Evolutionary conservation across 2,797 vertebrate species (phyloP).

Genomic region (Mormyrus proboscirostris): DNA sequence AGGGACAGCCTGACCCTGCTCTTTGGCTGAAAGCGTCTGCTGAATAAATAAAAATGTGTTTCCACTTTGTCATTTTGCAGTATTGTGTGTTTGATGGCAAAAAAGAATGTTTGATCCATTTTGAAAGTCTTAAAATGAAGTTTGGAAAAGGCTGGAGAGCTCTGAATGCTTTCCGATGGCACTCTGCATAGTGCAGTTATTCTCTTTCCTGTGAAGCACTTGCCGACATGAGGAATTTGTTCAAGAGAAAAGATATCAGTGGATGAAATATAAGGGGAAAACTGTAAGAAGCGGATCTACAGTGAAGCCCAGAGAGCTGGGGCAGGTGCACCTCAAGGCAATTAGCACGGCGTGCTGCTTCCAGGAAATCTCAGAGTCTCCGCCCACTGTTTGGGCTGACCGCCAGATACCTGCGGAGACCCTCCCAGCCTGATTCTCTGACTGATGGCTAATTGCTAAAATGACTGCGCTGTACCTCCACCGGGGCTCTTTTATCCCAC

Average conservation of each 20-base stretch:
- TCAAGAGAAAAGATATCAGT: conserved; percentile 29
- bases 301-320: conserved; percentile 35
- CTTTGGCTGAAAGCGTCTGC: neutral
- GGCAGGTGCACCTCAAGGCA: conserved; percentile 46
- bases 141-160: neutral
- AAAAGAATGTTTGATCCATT: neutral
- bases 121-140: neutral
- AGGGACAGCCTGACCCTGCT: neutral
- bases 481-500: neutral
- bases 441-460: conserved; percentile 46
- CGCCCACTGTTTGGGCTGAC: conserved; percentile 35
- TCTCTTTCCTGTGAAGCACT: neutral
- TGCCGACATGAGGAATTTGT: neutral
- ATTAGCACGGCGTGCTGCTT: conserved; percentile 46
- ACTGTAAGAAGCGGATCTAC: neutral
- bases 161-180: neutral
- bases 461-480: neutral
- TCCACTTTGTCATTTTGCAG: neutral
- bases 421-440: conserved; percentile 49
- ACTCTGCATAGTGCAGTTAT: neutral
- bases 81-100: neutral
- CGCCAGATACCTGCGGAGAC: conserved; percentile 42
- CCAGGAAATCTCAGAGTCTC: conserved; percentile 35
- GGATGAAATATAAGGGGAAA: neutral
- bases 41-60: neutral